Evolutionary conservation across 2,797 vertebrate species (phyloP).

Genomic region (Sebastes minor): DNA sequence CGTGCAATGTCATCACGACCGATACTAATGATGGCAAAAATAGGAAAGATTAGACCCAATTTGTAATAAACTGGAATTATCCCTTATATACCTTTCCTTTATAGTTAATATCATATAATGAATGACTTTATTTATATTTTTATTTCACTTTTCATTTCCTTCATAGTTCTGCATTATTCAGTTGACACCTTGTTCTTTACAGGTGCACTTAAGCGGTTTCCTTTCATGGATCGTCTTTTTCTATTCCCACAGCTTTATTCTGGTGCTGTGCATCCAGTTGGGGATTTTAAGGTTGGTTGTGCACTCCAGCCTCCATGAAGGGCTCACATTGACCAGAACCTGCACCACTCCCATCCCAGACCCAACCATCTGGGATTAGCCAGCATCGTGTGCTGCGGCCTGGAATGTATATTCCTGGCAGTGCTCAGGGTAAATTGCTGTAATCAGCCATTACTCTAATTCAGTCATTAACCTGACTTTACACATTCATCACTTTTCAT

Average conservation of each 20-base stretch:
- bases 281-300: constrained; percentile 13
- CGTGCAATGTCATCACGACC: background rate
- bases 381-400: constrained; percentile 39
- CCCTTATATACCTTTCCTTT: background rate
- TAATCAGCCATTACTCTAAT: constrained; percentile 80
- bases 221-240: background rate
- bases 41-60: background rate
- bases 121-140: background rate
- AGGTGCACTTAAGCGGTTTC: constrained; percentile 1
- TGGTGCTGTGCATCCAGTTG: background rate
- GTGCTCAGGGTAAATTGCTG: constrained; percentile 71
- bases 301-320: constrained; percentile 18
- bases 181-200: background rate
- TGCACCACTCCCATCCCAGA: constrained; percentile 4
- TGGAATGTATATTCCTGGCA: constrained; percentile 73
- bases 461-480: constrained; percentile 76
- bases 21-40: background rate
- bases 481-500: constrained; percentile 79
- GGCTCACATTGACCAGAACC: constrained; percentile 46
- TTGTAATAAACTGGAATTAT: background rate
- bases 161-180: background rate
- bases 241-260: constrained; percentile 1
- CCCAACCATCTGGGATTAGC: constrained; percentile 50
- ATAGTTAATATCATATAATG: background rate
- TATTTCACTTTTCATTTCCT: background rate